These are phyloP conservation scores for Upupa epops DNA, from an alignment of 2,113 vertebrate genomes.

Conservation along the genomic window DNA sequence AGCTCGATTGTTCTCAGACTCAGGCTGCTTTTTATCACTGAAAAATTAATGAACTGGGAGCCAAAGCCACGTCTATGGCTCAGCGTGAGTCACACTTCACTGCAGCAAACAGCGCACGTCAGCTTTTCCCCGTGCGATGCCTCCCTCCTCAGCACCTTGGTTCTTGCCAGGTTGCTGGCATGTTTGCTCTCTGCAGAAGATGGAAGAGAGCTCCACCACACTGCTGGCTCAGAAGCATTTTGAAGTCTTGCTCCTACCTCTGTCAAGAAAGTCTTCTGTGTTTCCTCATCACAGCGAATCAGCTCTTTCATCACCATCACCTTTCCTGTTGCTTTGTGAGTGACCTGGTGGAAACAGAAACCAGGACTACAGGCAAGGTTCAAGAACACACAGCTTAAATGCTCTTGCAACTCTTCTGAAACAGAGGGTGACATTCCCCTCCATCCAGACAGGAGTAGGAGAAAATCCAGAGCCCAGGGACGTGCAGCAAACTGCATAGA, in stretches of 20 bases:
- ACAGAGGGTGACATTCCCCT: not conserved
- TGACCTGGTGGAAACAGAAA: constrained; percentile 80
- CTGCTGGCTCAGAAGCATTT: not conserved
- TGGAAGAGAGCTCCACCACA: not conserved
- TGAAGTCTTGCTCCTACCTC: constrained; percentile 79
- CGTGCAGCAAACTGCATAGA: not conserved
- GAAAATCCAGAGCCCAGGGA: not conserved
- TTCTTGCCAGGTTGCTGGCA: not conserved
- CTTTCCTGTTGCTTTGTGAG: constrained; percentile 94
- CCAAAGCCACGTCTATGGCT: constrained; percentile 6
- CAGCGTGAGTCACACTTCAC: constrained; percentile 17
- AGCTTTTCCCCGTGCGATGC: not conserved
- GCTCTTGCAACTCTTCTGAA: not conserved
- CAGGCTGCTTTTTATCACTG: constrained; percentile 35
- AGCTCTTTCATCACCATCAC: constrained; percentile 99
- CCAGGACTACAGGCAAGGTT: constrained; percentile 1
- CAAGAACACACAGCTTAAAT: not conserved
- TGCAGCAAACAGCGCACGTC: constrained; percentile 2
- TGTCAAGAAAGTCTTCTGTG: constrained; percentile 94
- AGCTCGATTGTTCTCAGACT: constrained; percentile 35
- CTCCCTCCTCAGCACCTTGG: not conserved
- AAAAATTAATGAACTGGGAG: constrained; percentile 60
- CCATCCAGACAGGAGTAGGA: not conserved
- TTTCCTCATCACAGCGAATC: constrained; percentile 96
- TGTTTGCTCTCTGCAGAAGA: not conserved